Conservation (phyloP, 1,140 invertebrate genomes). For the Asobara japonica region DNA sequence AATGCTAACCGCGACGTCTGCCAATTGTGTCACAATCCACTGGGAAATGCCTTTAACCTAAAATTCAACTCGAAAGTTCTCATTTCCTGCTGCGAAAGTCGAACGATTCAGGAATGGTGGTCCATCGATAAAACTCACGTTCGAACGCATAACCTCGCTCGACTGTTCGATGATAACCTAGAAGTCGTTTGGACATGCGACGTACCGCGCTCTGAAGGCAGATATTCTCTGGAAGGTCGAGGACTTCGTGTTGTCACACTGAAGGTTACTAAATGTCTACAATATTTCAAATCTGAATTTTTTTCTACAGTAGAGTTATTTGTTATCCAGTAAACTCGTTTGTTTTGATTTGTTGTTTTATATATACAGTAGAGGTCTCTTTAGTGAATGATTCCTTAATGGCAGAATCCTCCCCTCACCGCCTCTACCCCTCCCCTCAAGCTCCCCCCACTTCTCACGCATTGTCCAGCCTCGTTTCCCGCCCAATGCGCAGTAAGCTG, state of each 20-base stretch:
- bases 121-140: constrained; percentile 28
- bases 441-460: no score
- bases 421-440: no score
- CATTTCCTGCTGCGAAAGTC: constrained; percentile 13
- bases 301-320: no score
- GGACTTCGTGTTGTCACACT: constrained; percentile 38
- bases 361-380: no score
- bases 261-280: constrained; percentile 32
- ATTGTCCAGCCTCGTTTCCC: no score
- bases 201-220: constrained; percentile 30
- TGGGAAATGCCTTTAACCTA: constrained; percentile 20
- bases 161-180: constrained; percentile 37
- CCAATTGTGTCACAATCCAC: constrained; percentile 7
- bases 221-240: constrained; percentile 36
- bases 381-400: no score
- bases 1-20: not conserved
- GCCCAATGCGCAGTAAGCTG: no score
- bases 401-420: no score
- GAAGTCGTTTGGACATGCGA: not conserved
- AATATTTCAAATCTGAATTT: no score
- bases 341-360: no score
- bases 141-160: constrained; percentile 1
- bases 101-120: constrained; percentile 30
- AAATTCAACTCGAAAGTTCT: constrained; percentile 30
- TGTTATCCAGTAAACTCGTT: no score